Base-by-base conservation (phyloP, 2,797 vertebrate genomes). In the Pteropus rufus region DNA sequence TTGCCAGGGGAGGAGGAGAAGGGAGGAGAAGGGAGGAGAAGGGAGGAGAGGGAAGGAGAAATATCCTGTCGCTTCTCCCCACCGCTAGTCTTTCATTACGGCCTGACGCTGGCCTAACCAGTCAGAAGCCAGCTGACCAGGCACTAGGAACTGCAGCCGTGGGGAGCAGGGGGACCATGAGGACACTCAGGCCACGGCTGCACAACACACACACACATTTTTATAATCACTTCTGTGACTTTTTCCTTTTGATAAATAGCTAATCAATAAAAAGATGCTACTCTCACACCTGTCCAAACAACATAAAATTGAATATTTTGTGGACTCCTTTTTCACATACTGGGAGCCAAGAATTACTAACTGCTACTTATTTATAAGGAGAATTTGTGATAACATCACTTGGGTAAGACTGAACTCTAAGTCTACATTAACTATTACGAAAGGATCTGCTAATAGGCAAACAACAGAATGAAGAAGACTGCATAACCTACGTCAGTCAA, bases 381-480 rank as follows among this genome's bases (percentile, higher is more conserved):
- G 77, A 44, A 72, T 62, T 23, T 87, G 73, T 77, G 73, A 54
- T 79, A 86, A 67, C 19, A 54, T 62, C 72, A 58, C 12, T 34
- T 93, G 60, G n/a, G 31, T n/a, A 77, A 41, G 39, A 85, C n/a
- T 60, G 64, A 89, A 89, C 54, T 69, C 31, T 29, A 52, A 80
- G 56, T 52, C 72, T 86, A 84, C 26, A 80, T 36, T 31, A 46
- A 93, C 73, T 11, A 49, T 76, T 29, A 81, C 18, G 46, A 94
- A 83, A 95, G 34, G 12, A 60, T 93, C 65, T 93, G 86, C 56
- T 89, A 79, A 69, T 16, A 49, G 49, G 81, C 52, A 96, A 90
- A 87, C 73, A 56, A 80, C 16, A 86, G 60, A 76, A 89, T 84
- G 67, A 96, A 85, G 41, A 87, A 29, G 65, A 91, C 26, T 84